Evolutionary conservation across 2,797 vertebrate genomes (phyloP), one percentile per base, ranked within the genome.

Genomic region (Champsocephalus gunnari): DNA sequence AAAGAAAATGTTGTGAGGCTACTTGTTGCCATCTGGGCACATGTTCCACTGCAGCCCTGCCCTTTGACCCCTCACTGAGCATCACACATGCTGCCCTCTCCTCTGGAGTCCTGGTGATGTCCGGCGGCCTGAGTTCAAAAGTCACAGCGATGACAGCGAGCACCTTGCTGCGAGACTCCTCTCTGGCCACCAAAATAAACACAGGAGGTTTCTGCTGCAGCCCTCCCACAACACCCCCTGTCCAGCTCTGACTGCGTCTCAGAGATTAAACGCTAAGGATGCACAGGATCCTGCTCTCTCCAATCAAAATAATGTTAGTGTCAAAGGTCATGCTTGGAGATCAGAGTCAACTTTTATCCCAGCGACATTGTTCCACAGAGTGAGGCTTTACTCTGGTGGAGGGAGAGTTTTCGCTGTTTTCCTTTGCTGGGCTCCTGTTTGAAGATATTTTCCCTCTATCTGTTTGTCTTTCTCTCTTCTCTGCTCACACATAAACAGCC

Each of bases 71-170:
- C 77, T 68, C 71, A 49, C 75, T 81, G 70, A 83, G 69, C 71
- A 38, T 90, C 88, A 88, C 78, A 82, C 83, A 93, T 86, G 89
- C 86, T 87, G 87, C 83, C 71, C 73, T 81, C 75, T 68, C 83
- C 87, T 87, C 77, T 78, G 84, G 89, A 87, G 91, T 87, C 90
- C 83, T 19, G 80, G 84, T 80, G 90, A 85, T 73, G 87, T 88
- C 88, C 89, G 77, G 79, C 73, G 51, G 84, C 73, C 85, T 11
- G 85, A 83, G 91, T 90, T 94, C 93, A 84, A 87, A 95, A 94
- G 91, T 95, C 94, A 92, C 68, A 53, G 87, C 60, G 94, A 93
- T 95, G 95, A 96, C 94, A 96, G 95, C 82, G 75, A 92, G 93
- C 92, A 91, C 92, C 92, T 93, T 92, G 92, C 94, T 95, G 94